Conservation (phyloP, 2,888 invertebrate species). For the Gari tellinella region DNA sequence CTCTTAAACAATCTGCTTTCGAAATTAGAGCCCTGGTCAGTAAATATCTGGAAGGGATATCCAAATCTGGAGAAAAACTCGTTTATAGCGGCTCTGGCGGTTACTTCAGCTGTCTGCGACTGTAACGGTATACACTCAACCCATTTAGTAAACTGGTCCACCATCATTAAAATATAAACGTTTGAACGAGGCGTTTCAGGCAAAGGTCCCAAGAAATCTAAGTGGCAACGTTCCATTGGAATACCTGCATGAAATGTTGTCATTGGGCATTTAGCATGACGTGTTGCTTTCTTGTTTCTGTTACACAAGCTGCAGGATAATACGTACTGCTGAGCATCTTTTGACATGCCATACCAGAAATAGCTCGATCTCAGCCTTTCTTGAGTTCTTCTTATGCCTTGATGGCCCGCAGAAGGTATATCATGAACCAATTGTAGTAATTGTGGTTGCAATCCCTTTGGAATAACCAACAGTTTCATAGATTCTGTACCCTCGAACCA, state of each 20-base stretch:
- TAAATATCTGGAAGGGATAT: slow-evolving; percentile 32
- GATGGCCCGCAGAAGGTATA: slow-evolving; percentile 15
- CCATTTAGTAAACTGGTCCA: no score
- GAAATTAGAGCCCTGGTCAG: slow-evolving; percentile 43
- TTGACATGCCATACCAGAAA: no score
- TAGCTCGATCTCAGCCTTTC: no score
- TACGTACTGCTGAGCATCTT: slow-evolving; percentile 10
- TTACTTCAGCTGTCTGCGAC: slow-evolving; percentile 40
- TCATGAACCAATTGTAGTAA: no score
- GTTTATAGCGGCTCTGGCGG: slow-evolving; percentile 36
- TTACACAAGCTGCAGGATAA: slow-evolving; percentile 16
- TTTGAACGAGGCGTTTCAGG: slow-evolving; percentile 15
- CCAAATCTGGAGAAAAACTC: slow-evolving; percentile 42
- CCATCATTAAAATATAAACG: slow-evolving; percentile 28
- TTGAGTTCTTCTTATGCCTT: no score
- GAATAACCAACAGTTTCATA: no score
- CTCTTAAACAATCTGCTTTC: slow-evolving; percentile 41
- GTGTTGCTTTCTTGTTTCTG: slow-evolving; percentile 4
- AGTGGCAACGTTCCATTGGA: no score
- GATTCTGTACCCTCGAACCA: not conserved
- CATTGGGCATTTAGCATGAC: not conserved
- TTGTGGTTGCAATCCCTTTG: no score
- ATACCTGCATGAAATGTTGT: slow-evolving; percentile 7
- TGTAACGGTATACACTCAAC: slow-evolving; percentile 49
- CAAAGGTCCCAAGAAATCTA: slow-evolving; percentile 48